Base-by-base conservation (phyloP, 2,797 vertebrate species). In the Mycteria americana region DNA sequence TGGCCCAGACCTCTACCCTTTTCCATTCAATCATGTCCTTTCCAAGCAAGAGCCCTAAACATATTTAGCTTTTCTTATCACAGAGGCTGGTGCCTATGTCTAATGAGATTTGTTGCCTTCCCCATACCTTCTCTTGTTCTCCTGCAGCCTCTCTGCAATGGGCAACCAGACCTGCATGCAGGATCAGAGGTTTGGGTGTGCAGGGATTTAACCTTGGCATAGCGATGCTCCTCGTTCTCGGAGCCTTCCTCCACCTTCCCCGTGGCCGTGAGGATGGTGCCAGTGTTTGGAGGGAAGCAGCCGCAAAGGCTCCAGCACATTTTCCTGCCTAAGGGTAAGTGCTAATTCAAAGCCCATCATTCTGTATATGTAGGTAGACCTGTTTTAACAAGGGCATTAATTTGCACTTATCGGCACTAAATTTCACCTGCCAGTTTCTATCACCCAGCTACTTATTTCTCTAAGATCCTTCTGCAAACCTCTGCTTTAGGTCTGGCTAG, bases 381-480 rank as follows among this genome's bases (percentile, higher is more conserved):
- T 64, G 59, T 48, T 89, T 75, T 82, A 92, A 85, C 67, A 82
- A 73, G 39, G 67, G 23, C 87, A 74, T 88, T 95, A 57, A 82
- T 76, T 92, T 89, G 70, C 63, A 59, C 24, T 79, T 85, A 75
- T 5, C 5, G 6, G 19, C 14, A 51, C 70, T 65, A 78, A 85
- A 46, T 92, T 91, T 82, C 63, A 88, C 72, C 75, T 85, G 74
- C 69, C 75, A 69, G 31, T 79, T 94, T 57, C 7, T 37, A 91
- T 89, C 75, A 69, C 39, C 72, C 63, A 59, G 51, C 6, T 28
- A 37, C 21, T 69, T 59, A 62, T 50, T 89, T 79, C 91, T 82
- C 22, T 21, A 23, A 73, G 28, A 45, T 72, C 19, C 23, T 86
- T 81, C 70, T 78, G 28, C 50, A 94, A 78, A 69, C 43, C 35